Conservation (phyloP, 2,888 invertebrate species). For the Cyclophora albipunctata region DNA sequence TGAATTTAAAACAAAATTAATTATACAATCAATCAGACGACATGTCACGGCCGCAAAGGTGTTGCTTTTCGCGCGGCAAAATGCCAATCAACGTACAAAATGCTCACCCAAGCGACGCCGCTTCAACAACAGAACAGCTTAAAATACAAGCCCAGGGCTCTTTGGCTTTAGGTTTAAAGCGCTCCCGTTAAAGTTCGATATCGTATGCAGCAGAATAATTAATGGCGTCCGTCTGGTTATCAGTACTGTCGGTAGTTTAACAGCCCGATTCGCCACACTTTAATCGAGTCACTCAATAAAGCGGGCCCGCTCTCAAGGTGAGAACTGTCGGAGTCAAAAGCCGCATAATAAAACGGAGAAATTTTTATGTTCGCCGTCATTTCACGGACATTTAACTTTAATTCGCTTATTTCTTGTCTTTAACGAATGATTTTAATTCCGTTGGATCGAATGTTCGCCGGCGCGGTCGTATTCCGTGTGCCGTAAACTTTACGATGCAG, state of each 20-base stretch:
- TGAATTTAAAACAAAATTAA: slow-evolving; percentile 69
- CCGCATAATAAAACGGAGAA: slow-evolving; percentile 49
- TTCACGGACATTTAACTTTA: slow-evolving; percentile 67
- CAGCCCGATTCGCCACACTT: slow-evolving; percentile 64
- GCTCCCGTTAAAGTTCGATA: slow-evolving; percentile 24
- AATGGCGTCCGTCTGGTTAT: slow-evolving; percentile 18
- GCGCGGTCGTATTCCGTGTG: slow-evolving; percentile 28
- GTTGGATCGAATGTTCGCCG: slow-evolving; percentile 40
- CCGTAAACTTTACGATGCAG: slow-evolving; percentile 44
- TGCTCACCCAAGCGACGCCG: slow-evolving; percentile 50
- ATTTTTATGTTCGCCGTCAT: slow-evolving; percentile 65
- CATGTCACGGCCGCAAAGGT: slow-evolving; percentile 66
- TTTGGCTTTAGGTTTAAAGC: slow-evolving; percentile 29
- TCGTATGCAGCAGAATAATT: slow-evolving; percentile 9
- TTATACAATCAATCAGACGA: slow-evolving; percentile 71
- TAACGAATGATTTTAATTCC: slow-evolving; percentile 44
- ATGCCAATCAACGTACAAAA: slow-evolving; percentile 68
- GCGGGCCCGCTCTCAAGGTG: slow-evolving; percentile 53
- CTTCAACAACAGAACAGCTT: slow-evolving; percentile 23
- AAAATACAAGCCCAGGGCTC: slow-evolving; percentile 7
- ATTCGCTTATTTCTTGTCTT: slow-evolving; percentile 59
- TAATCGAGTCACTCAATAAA: slow-evolving; percentile 62
- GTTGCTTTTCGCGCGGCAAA: slow-evolving; percentile 69
- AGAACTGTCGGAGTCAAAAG: slow-evolving; percentile 52
- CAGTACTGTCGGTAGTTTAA: slow-evolving; percentile 47